Conservation (phyloP, 1,140 invertebrate genomes). For the Sitobion miscanthi region DNA sequence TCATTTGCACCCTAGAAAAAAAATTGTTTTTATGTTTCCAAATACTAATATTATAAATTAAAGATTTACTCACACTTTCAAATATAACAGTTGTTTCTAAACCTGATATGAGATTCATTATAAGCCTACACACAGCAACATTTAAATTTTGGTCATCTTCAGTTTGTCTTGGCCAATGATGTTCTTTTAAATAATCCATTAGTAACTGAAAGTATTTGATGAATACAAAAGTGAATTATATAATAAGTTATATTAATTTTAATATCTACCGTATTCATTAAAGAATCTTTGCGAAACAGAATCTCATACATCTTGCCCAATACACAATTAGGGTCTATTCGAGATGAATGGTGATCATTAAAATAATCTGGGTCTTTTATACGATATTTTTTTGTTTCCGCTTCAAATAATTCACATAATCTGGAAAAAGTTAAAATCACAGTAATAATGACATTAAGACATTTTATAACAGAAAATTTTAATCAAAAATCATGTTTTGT, state of each 20-base stretch:
- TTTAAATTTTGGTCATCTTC: constrained; percentile 78
- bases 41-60: neutral
- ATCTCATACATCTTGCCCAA: constrained; percentile 90
- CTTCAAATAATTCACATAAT: constrained; percentile 83
- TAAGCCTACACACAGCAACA: constrained; percentile 84
- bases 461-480: too few relatives aligned
- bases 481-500: too few relatives aligned
- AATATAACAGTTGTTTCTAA: constrained; percentile 94
- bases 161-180: constrained; percentile 75
- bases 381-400: constrained; percentile 86
- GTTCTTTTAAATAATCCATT: constrained; percentile 85
- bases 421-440: constrained; percentile 65
- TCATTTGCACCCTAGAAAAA: constrained; percentile 77
- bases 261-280: constrained; percentile 84
- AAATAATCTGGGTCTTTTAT: constrained; percentile 85
- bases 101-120: constrained; percentile 91
- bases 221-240: constrained; percentile 46
- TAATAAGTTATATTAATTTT: neutral
- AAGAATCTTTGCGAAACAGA: constrained; percentile 92
- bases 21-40: neutral
- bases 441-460: neutral
- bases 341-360: constrained; percentile 86
- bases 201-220: constrained; percentile 72
- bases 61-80: constrained; percentile 61
- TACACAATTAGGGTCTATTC: constrained; percentile 88